Conservation (phyloP, 2,113 vertebrate genomes). For the Tauraco erythrolophus region DNA sequence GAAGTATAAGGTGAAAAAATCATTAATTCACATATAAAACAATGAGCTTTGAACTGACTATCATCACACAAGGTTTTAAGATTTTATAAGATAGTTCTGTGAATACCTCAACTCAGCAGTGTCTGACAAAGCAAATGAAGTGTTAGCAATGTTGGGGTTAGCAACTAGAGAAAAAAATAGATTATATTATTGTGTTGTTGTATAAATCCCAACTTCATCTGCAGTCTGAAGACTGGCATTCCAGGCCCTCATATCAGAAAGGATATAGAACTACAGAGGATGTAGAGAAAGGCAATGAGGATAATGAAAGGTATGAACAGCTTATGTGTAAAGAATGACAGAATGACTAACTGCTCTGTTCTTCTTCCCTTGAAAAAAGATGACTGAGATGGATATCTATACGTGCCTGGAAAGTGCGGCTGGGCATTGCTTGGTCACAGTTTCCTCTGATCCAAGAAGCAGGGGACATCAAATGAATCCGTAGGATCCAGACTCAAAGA, state of each 20-base stretch:
- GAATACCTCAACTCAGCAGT: background rate
- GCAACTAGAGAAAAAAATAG: background rate
- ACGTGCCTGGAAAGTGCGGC: background rate
- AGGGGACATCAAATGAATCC: background rate
- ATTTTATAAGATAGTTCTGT: background rate
- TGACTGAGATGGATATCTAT: background rate
- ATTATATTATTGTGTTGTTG: background rate
- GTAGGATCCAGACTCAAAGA: background rate
- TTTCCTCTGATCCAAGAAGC: background rate
- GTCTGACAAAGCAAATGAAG: background rate
- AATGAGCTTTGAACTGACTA: conserved; percentile 8
- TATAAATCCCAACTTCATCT: background rate
- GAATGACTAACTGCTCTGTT: background rate
- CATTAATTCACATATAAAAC: background rate
- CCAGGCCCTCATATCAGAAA: background rate
- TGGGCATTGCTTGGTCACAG: background rate
- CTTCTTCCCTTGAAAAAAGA: background rate
- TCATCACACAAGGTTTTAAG: background rate
- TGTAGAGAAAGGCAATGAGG: background rate
- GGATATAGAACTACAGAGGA: background rate
- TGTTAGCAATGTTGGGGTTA: background rate
- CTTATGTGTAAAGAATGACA: background rate
- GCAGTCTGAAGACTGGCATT: background rate
- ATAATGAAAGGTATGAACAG: background rate
- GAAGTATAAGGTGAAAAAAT: conserved; percentile 17